These are phyloP conservation scores for Verasper variegatus DNA, from an alignment of 2,113 vertebrate genomes.

Conservation along the genomic window DNA sequence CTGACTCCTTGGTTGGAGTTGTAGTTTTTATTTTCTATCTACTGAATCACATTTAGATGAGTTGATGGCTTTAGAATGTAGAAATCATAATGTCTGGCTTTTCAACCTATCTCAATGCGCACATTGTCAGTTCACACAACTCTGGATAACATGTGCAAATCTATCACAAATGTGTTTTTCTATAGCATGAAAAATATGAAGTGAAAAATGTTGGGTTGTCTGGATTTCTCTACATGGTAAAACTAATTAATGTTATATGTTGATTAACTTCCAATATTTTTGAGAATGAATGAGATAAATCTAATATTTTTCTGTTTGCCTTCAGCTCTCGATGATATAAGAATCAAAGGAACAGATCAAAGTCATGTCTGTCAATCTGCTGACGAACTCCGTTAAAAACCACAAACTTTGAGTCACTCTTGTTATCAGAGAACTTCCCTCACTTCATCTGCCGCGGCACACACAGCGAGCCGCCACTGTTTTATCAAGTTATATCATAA, in stretches of 20 bases:
- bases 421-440: slow-evolving; percentile 68
- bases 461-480: slow-evolving; percentile 26
- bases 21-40: not conserved
- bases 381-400: slow-evolving; percentile 38
- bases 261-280: not conserved
- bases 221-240: not conserved
- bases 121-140: too few species aligned
- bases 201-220: not conserved
- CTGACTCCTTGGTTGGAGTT: not conserved
- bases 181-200: not conserved
- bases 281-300: not conserved
- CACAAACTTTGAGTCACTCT: slow-evolving; percentile 50
- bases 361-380: slow-evolving; percentile 52
- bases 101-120: not conserved
- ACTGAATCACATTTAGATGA: not conserved
- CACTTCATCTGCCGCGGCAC: slow-evolving; percentile 49
- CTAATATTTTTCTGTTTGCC: not conserved
- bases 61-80: not conserved
- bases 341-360: not conserved
- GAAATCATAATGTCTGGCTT: not conserved
- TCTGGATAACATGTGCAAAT: not conserved
- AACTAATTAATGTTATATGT: not conserved
- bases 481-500: slow-evolving; percentile 67
- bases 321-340: not conserved
- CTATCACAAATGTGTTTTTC: not conserved